Evolutionary conservation across 1,140 invertebrate species (phyloP), one percentile per base, ranked within the genome.

Genomic region (Pseudomyrmex dendroicus): DNA sequence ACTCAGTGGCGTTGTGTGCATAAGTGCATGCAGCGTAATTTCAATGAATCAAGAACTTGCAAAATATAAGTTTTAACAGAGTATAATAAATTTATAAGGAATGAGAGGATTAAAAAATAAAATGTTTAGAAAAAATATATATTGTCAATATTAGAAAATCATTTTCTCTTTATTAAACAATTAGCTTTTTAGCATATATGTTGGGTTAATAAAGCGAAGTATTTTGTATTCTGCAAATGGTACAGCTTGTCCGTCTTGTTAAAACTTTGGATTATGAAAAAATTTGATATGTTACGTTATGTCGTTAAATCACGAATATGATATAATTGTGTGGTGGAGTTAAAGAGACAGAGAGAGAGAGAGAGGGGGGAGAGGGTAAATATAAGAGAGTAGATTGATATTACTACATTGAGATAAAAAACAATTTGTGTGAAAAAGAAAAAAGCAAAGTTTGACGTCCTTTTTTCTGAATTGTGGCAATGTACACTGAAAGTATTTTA

Each of bases 401-500:
- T 63, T 73, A 86, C 72, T 86, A 72, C 0, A 35, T 67, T 67
- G 48, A 72, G 52, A 25, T 9, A 64, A 35, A 35, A 7, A 35
- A 7, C 35, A 35, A 35, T 35, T 86, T 83, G 54, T 35, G 46
- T 66, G 66, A 88, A 76, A 52, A 59, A 73, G n/a, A 59, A 80
- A 44, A 74, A 63, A 7, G 59, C 17, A 48, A 67, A 46, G 15
- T 82, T 84, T 73, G 67, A 57, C 25, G 78, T 63, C 54, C 46
- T 82, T 82, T 35, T 84, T 82, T 80, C 62, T 82, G 73, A 83
- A 59, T 87, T 87, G 56, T 67, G 66, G 74, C 76, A 73, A 83
- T 86, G 77, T 70, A 88, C 17, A 84, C 17, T 90, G 88, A 90
- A 90, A 90, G 89, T 90, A 90, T 89, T 89, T 90, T 90, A 15